phyloP scores from a whole-genome alignment of 2,797 vertebrate species.

The Sphaeramia orbicularis region DNA sequence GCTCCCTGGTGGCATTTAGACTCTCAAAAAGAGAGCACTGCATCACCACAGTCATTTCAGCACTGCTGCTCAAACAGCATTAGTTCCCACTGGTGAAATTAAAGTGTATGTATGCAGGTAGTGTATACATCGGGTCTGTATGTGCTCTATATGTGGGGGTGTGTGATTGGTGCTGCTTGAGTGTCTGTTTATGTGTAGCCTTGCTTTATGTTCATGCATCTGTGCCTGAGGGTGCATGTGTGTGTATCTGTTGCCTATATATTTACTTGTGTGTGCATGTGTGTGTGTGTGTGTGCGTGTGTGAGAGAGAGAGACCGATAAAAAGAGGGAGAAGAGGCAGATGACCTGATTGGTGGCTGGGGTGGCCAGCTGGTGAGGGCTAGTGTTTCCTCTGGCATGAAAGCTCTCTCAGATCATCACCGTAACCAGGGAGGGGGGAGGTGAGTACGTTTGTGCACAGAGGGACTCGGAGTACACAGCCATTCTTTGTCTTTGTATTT shows the following conservation, averaged over 20 bases:
- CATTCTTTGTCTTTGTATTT: neutral
- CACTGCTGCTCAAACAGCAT: constrained; percentile 25
- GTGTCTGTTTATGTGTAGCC: neutral
- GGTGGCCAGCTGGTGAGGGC: constrained; percentile 80
- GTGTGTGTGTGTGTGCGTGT: constrained; percentile 6
- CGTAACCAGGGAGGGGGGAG: constrained; percentile 16
- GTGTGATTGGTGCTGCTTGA: neutral
- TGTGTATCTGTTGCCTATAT: constrained; percentile 4
- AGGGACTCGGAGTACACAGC: neutral
- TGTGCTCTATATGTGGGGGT: neutral
- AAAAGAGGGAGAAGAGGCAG: constrained; percentile 37
- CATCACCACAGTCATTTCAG: constrained; percentile 17
- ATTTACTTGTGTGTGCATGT: neutral
- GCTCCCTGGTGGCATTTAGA: constrained; percentile 46
- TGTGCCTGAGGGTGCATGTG: constrained; percentile 14
- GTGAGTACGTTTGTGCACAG: constrained; percentile 13
- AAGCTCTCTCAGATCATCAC: constrained; percentile 69
- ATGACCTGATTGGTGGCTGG: constrained; percentile 76
- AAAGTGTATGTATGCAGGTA: constrained; percentile 1
- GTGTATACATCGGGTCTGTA: neutral
- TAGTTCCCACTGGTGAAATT: constrained; percentile 11
- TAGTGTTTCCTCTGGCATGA: constrained; percentile 76
- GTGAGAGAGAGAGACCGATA: constrained; percentile 4
- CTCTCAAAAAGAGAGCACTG: constrained; percentile 20
- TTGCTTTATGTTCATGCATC: constrained; percentile 10